phyloP scores from a whole-genome alignment of 2,113 vertebrate genomes.

The Scopus umbretta region DNA sequence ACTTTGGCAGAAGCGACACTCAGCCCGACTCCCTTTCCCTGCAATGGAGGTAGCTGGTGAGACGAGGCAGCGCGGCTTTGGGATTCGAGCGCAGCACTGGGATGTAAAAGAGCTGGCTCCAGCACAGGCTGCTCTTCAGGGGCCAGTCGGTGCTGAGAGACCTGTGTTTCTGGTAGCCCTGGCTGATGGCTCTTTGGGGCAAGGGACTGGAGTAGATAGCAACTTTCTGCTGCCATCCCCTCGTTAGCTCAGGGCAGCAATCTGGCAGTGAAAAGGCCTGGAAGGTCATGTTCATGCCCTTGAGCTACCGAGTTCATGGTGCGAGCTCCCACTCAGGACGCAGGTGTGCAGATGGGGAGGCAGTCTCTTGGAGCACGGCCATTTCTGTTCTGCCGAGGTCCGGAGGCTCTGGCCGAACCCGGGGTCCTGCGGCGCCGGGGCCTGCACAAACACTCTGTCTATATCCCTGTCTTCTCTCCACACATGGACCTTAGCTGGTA shows the following conservation, averaged over 20 bases:
- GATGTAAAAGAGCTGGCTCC: background rate
- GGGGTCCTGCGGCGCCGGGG: background rate
- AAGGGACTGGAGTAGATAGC: background rate
- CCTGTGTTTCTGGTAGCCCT: background rate
- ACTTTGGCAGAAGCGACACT: fast-evolving
- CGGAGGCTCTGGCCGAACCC: background rate
- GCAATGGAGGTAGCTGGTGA: no score
- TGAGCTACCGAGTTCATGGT: background rate
- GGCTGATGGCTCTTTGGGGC: background rate
- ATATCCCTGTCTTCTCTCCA: background rate
- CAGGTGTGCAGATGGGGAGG: background rate
- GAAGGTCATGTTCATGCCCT: background rate
- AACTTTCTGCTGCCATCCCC: background rate
- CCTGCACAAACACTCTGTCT: background rate
- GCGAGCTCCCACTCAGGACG: background rate
- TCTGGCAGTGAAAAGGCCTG: background rate
- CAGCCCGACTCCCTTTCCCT: background rate
- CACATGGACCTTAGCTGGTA: background rate
- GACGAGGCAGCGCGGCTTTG: background rate
- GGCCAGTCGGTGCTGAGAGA: no score
- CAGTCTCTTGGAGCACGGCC: background rate
- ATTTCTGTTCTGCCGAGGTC: background rate
- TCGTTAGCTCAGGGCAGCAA: background rate
- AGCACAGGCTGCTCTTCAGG: background rate
- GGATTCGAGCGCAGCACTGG: background rate